Base-by-base conservation (phyloP, 1,140 invertebrate species). In the Latrodectus geometricus region DNA sequence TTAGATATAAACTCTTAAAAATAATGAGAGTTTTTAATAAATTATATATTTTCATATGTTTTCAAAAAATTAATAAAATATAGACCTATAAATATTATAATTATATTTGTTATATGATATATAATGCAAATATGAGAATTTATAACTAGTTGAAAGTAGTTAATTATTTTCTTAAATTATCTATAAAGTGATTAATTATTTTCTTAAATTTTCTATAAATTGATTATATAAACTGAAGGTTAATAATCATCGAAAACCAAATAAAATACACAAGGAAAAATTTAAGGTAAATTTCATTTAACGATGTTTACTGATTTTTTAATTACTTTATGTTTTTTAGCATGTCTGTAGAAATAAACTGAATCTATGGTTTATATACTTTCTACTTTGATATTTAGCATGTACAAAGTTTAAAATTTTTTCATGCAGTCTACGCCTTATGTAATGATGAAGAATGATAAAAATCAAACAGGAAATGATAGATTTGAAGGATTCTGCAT, bases 401-500 rank as follows among this genome's bases (percentile, higher is more conserved):
- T 17, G 8, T 61, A 11, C 8, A 61, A 61, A 4, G 3, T 17
- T 17, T 61, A 4, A 11, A 1, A 0, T 80, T 69, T 80, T 17
- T 56, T 21, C 20, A 14, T 86, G 9, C 91, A 95, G 94, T 94
- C 95, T 91, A 93, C 91, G 48, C 94, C 94, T 2, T 95, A 95
- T 91, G 93, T 95, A 72, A 95, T 95, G 93, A 93, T 94, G 91
- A 93, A 94, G 89, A 91, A 95, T 87, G 96, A 96, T 78, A 94
- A 93, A 89, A 97, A 97, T 90, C 91, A 96, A 23, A 96, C 96
- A 35, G 96, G 96, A 7, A 98, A 98, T 91, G 95, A 95, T 8
- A 93, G 95, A 21, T 98, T 91, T 80, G 97, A 98, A 90, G 98
- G 98, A 0, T 99, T 99, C 92, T 99, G 97, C 92, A 97, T 99